phyloP scores from a whole-genome alignment of 2,113 vertebrate genomes.

The Melanotaenia duboulayi region DNA sequence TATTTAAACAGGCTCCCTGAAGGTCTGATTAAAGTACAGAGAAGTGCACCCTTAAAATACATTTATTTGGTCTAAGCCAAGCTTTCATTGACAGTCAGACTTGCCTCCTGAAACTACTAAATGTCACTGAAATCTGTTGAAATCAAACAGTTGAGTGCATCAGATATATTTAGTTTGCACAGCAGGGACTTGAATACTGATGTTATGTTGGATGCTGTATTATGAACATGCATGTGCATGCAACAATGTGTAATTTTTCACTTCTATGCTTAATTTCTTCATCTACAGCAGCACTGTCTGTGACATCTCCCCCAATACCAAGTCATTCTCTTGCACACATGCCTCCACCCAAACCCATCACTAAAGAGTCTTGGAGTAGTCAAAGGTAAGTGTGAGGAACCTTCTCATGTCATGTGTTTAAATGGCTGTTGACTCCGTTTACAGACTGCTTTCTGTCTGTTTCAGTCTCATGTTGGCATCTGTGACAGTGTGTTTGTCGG shows the following conservation, averaged over 20 bases:
- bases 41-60: neutral
- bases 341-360: conserved; percentile 33
- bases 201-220: neutral
- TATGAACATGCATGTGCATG: conserved; percentile 9
- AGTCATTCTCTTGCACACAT: conserved; percentile 1
- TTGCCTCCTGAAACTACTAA: neutral
- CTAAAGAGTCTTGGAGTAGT: conserved; percentile 19
- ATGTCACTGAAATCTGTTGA: conserved; percentile 2
- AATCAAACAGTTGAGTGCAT: neutral
- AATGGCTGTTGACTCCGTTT: neutral
- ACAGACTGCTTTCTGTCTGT: conserved; percentile 18
- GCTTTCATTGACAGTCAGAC: neutral
- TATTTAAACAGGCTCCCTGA: neutral
- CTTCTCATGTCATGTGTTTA: neutral
- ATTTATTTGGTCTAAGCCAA: neutral
- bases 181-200: conserved; percentile 41
- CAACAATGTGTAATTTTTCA: neutral
- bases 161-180: conserved; percentile 39
- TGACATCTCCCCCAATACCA: neutral
- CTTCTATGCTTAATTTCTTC: conserved; percentile 16
- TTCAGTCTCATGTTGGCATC: conserved; percentile 56
- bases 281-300: conserved; percentile 10
- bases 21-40: neutral
- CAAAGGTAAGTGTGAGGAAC: conserved; percentile 38
- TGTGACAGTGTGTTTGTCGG: conserved; percentile 40